phyloP scores from a whole-genome alignment of 1,140 invertebrate genomes.

The Bombus waltoni region DNA sequence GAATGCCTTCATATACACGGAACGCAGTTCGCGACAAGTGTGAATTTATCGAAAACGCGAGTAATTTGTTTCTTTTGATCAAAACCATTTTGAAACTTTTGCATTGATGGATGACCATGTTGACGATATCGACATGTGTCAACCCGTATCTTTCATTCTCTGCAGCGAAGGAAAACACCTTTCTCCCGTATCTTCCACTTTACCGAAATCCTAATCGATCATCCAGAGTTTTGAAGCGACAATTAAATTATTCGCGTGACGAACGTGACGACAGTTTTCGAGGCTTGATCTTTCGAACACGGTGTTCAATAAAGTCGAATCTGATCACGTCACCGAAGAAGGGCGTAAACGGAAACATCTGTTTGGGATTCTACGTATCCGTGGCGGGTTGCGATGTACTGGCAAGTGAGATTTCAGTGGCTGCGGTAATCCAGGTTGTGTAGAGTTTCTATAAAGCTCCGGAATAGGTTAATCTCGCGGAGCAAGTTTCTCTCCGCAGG shows the following conservation, averaged over 20 bases:
- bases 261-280: not conserved
- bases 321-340: conserved; percentile 14
- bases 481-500: conserved; percentile 71
- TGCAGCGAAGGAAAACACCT: not conserved
- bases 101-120: conserved; percentile 14
- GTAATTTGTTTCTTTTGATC: conserved; percentile 7
- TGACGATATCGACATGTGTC: conserved; percentile 17
- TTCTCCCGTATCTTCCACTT: not conserved
- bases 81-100: not conserved
- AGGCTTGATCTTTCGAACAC: not conserved
- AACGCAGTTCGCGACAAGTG: not conserved
- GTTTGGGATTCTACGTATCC: conserved; percentile 75
- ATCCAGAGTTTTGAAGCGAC: not conserved
- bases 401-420: conserved; percentile 62
- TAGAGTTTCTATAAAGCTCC: conserved; percentile 74
- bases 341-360: conserved; percentile 75
- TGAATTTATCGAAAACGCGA: conserved; percentile 14
- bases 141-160: conserved; percentile 16
- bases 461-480: conserved; percentile 77
- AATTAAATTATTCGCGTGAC: not conserved
- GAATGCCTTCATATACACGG: not conserved
- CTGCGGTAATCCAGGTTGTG: conserved; percentile 70
- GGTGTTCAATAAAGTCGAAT: not conserved
- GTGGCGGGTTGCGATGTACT: conserved; percentile 56
- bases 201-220: conserved; percentile 7